These are phyloP conservation scores for Atrichornis clamosus DNA, from an alignment of 2,113 vertebrate species.

Conservation along the genomic window DNA sequence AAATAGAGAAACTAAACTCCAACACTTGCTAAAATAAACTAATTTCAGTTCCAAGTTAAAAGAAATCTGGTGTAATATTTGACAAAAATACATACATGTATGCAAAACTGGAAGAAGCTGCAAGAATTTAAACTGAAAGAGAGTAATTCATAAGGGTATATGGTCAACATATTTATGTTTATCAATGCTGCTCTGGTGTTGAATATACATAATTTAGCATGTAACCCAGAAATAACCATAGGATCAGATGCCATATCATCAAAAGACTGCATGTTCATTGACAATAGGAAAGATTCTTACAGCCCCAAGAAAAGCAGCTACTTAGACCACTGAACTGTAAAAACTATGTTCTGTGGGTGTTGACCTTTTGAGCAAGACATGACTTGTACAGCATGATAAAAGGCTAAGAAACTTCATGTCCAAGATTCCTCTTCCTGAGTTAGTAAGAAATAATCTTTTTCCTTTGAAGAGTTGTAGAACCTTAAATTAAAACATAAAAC, in stretches of 20 bases:
- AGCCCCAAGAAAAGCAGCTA: neutral
- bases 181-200: neutral
- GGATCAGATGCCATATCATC: neutral
- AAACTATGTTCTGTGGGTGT: neutral
- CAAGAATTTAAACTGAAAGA: neutral
- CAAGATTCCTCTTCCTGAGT: neutral
- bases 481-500: neutral
- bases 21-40: neutral
- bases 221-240: neutral
- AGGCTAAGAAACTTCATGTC: neutral
- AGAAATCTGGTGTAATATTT: neutral
- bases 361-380: slow-evolving; percentile 28
- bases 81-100: neutral
- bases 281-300: neutral
- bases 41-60: neutral
- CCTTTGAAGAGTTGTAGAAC: neutral
- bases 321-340: neutral
- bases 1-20: neutral
- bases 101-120: neutral
- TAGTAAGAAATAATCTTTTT: neutral
- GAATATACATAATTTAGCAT: neutral
- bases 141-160: neutral
- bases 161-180: neutral
- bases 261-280: neutral
- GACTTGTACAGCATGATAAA: neutral